Percentiles rank a stretch among this genome's conserved stretches.
Conservation (phyloP, 2,797 vertebrate genomes). For the Pipistrellus kuhlii region DNA sequence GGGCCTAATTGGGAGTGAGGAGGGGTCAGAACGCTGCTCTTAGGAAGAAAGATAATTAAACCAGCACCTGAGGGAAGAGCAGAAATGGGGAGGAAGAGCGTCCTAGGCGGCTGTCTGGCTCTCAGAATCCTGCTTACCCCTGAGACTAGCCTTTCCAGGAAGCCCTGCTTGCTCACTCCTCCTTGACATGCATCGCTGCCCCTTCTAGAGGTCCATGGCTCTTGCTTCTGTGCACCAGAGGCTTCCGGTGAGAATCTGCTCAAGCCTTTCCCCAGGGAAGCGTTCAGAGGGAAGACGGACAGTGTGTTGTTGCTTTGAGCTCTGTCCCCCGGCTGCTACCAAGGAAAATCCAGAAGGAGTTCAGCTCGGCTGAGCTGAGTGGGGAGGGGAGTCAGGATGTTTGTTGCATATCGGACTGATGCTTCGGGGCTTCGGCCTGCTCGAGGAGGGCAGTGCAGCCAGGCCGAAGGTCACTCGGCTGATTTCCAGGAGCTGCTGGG, state of each 20-base stretch:
- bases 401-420: background rate
- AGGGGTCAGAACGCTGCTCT: background rate
- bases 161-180: background rate
- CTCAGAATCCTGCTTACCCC: background rate
- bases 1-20: background rate
- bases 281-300: background rate
- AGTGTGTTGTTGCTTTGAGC: background rate
- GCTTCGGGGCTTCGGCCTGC: background rate
- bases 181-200: background rate
- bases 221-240: background rate
- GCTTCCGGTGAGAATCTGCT: background rate
- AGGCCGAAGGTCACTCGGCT: background rate
- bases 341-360: background rate
- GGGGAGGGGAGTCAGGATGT: background rate
- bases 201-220: fast-evolving
- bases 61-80: background rate
- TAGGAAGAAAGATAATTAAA: background rate
- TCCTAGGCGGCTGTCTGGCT: no score
- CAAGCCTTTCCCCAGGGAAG: background rate
- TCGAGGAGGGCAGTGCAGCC: background rate
- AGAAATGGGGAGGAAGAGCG: background rate
- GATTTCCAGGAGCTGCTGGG: slow-evolving; percentile 28
- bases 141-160: background rate
- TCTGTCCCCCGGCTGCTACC: background rate
- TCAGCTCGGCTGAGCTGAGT: background rate